Percentiles rank a stretch among this genome's conserved stretches.
Evolutionary conservation across 2,113 vertebrate species (phyloP).

Genomic region (Tragelaphus buxtoni): DNA sequence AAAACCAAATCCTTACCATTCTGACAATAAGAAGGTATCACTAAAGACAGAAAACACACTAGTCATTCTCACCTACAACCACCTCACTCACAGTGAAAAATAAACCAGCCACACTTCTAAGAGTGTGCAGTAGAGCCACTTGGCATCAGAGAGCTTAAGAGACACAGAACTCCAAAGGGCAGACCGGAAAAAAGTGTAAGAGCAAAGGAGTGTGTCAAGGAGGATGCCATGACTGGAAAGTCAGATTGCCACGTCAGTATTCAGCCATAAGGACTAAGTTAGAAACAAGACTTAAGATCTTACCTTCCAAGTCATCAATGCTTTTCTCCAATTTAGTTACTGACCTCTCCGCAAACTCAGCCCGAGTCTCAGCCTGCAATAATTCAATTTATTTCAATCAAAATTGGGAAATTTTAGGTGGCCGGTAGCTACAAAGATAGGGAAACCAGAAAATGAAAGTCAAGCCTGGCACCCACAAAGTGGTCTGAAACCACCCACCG

Average conservation of each 20-base stretch:
- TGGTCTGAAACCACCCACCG: background rate
- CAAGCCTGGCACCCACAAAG: background rate
- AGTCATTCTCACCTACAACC: background rate
- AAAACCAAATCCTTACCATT: background rate
- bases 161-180: constrained; percentile 55
- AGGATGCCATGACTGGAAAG: background rate
- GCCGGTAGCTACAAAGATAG: background rate
- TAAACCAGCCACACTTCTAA: background rate
- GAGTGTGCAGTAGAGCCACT: background rate
- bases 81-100: background rate
- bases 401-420: background rate
- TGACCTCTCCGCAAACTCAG: constrained; percentile 98
- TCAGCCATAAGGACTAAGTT: background rate
- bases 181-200: constrained; percentile 56
- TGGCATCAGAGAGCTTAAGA: constrained; percentile 17
- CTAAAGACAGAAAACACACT: background rate
- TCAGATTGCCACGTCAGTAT: background rate
- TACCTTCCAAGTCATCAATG: constrained; percentile 99
- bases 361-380: constrained; percentile 96
- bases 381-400: constrained; percentile 40
- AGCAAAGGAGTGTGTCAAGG: constrained; percentile 51
- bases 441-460: background rate
- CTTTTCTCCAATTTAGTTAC: constrained; percentile 99
- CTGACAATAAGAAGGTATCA: background rate
- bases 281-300: constrained; percentile 61